Conservation (phyloP, 2,113 vertebrate genomes). For the Madoqua kirkii region DNA sequence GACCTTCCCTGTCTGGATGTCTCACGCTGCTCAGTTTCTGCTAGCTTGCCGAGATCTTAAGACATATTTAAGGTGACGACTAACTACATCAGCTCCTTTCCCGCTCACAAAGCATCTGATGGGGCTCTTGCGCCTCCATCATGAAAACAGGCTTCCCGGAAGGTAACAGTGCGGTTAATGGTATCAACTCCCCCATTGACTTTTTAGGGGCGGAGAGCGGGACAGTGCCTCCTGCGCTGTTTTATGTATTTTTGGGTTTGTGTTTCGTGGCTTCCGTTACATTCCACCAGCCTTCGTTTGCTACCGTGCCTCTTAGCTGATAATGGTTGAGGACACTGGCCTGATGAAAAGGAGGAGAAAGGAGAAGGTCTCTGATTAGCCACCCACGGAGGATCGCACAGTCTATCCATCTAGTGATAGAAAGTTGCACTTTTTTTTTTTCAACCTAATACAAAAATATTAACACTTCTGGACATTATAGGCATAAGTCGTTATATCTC, state of each 20-base stretch:
- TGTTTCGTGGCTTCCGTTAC: conserved; percentile 66
- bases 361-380: conserved; percentile 63
- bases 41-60: conserved; percentile 61
- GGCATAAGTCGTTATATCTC: conserved; percentile 86
- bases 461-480: conserved; percentile 85
- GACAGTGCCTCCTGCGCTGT: conserved; percentile 52
- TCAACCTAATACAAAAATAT: conserved; percentile 89
- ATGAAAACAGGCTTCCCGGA: conserved; percentile 66
- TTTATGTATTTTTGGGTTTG: background rate
- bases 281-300: conserved; percentile 70
- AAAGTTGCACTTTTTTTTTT: conserved; percentile 77
- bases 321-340: conserved; percentile 72
- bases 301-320: conserved; percentile 69
- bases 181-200: conserved; percentile 68
- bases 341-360: conserved; percentile 54
- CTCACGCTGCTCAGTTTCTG: conserved; percentile 60
- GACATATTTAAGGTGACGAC: conserved; percentile 70
- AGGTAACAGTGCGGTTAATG: conserved; percentile 50
- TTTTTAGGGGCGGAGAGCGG: conserved; percentile 68
- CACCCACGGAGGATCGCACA: conserved; percentile 73
- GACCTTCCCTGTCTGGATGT: conserved; percentile 19
- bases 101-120: conserved; percentile 63
- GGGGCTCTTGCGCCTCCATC: conserved; percentile 69
- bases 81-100: conserved; percentile 64
- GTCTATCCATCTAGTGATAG: conserved; percentile 76